phyloP scores from a whole-genome alignment of 1,140 invertebrate genomes.

The Drosophila triauraria region DNA sequence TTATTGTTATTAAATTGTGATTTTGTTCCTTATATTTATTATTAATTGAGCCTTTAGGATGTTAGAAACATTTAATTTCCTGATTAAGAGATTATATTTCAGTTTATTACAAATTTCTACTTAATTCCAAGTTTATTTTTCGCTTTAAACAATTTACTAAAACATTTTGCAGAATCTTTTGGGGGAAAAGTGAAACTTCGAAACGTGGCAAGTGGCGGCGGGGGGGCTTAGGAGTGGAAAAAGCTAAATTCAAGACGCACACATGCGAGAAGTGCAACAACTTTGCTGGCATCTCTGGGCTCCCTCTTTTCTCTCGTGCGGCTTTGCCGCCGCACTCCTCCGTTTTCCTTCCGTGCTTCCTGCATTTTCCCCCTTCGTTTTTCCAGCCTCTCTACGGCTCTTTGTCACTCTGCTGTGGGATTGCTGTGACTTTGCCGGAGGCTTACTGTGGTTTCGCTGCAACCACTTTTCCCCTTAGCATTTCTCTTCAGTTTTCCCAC shows the following conservation, averaged over 20 bases:
- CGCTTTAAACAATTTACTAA: slow-evolving; percentile 6
- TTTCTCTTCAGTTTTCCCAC: slow-evolving; percentile 1
- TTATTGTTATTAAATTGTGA: background rate
- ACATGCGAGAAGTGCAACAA: slow-evolving; percentile 46
- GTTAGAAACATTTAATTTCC: background rate
- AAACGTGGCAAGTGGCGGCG: background rate
- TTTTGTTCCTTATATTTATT: background rate
- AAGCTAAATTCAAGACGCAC: slow-evolving; percentile 25
- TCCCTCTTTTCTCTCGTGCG: background rate
- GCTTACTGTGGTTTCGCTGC: slow-evolving; percentile 23
- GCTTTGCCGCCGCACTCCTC: slow-evolving; percentile 2
- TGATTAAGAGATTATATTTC: no score
- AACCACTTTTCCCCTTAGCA: slow-evolving; percentile 7
- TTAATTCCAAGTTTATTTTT: background rate
- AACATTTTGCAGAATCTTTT: slow-evolving; percentile 2
- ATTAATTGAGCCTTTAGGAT: background rate
- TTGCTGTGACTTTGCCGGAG: slow-evolving; percentile 30
- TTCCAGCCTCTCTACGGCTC: background rate
- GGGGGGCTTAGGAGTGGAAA: background rate
- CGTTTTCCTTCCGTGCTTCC: background rate
- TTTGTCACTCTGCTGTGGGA: slow-evolving; percentile 35
- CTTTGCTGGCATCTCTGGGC: slow-evolving; percentile 24
- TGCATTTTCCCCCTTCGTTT: background rate
- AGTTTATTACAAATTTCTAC: background rate
- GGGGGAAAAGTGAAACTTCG: no score